A percentile compares a stretch with the other conserved stretches of the same genome.
Evolutionary conservation across 2,888 invertebrate species (phyloP).

Genomic region (Sisyra terminalis): DNA sequence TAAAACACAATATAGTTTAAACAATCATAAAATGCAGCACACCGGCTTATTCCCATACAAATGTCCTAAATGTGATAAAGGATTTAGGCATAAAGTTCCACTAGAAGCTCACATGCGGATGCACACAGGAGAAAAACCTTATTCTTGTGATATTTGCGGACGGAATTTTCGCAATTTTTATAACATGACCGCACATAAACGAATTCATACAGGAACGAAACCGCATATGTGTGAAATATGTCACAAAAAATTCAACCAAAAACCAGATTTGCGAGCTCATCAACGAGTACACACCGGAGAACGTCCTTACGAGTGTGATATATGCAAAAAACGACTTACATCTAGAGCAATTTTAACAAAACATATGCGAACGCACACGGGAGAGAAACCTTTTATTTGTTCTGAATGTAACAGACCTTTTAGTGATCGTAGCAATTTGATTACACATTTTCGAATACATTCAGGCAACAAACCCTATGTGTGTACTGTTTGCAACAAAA

Average conservation of each 20-base stretch:
- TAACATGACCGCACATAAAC: constrained; percentile 2
- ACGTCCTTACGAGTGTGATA: constrained; percentile 12
- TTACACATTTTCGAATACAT: constrained; percentile 1
- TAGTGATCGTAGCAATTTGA: constrained; percentile 3
- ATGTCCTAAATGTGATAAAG: constrained; percentile 28
- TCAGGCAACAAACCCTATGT: constrained; percentile 2
- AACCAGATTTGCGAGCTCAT: constrained; percentile 12
- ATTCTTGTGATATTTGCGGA: neutral
- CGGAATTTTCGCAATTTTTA: neutral
- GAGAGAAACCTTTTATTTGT: constrained; percentile 5
- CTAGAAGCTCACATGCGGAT: constrained; percentile 1
- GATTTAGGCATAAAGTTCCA: neutral
- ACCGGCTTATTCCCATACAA: constrained; percentile 34
- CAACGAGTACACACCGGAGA: constrained; percentile 11
- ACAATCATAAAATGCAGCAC: constrained; percentile 29
- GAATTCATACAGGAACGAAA: constrained; percentile 11
- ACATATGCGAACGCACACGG: constrained; percentile 4
- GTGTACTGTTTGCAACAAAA: constrained; percentile 3
- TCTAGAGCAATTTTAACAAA: constrained; percentile 2
- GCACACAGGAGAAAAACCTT: constrained; percentile 5
- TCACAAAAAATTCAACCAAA: constrained; percentile 13
- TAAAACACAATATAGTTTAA: constrained; percentile 11
- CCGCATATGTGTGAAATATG: constrained; percentile 12
- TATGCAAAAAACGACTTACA: constrained; percentile 12
- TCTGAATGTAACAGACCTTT: constrained; percentile 2